These are phyloP conservation scores for Dolichopus griseipennis DNA, from an alignment of 2,888 invertebrate genomes.

Conservation along the genomic window DNA sequence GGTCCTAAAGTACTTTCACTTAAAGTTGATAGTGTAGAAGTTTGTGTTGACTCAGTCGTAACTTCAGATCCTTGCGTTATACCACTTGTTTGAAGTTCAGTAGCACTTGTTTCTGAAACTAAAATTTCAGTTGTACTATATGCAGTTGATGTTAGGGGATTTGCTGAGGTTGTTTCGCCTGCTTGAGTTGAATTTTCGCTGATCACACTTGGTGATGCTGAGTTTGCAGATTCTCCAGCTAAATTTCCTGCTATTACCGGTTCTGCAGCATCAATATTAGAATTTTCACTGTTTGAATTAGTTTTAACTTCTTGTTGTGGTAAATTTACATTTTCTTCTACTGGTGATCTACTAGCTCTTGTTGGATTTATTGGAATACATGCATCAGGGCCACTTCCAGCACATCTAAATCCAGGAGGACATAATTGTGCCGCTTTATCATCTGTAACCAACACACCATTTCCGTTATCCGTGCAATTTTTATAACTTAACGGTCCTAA, in stretches of 20 bases:
- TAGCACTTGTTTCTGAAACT: neutral
- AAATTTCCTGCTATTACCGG: neutral
- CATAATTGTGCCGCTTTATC: conserved; percentile 23
- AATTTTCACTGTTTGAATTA: neutral
- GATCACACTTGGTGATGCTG: neutral
- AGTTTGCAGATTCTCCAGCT: neutral
- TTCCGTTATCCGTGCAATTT: conserved; percentile 25
- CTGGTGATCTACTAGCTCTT: neutral
- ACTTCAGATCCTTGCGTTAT: neutral
- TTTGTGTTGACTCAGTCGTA: conserved; percentile 15
- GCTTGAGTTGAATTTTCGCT: neutral
- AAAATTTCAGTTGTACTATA: neutral
- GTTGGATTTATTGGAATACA: neutral
- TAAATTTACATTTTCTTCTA: neutral
- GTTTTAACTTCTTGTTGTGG: neutral
- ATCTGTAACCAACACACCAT: conserved; percentile 25
- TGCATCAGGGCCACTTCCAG: neutral
- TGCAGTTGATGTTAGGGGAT: conserved; percentile 13
- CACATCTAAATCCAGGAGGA: conserved; percentile 1
- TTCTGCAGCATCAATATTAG: conserved; percentile 11
- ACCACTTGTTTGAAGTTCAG: conserved; percentile 2
- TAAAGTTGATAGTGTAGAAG: conserved; percentile 9
- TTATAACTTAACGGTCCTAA: conserved; percentile 35
- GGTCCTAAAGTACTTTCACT: neutral
- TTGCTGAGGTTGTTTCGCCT: neutral